Conservation (phyloP, 2,797 vertebrate genomes). For the Gymnoscopelus microlampas region DNA sequence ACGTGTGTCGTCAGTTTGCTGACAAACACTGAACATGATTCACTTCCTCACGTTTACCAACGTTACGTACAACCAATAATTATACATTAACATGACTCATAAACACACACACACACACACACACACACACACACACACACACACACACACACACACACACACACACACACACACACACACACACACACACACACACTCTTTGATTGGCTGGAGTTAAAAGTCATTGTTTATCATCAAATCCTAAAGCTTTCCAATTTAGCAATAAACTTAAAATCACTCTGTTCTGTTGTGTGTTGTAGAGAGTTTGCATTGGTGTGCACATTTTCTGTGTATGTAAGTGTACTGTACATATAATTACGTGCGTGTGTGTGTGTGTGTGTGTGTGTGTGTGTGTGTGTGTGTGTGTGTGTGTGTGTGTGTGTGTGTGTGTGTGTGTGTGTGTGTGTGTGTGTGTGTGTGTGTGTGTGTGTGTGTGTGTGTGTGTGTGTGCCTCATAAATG, state of each 20-base stretch:
- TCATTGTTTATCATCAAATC: conserved; percentile 34
- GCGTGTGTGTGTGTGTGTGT: conserved; percentile 1
- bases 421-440: conserved; percentile 4
- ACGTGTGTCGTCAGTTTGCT: background rate
- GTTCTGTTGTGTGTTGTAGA: no score
- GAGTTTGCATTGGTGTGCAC: no score
- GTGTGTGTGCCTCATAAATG: background rate
- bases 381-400: background rate
- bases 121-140: background rate
- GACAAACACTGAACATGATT: background rate
- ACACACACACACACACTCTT: no score
- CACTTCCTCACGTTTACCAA: background rate
- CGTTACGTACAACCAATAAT: background rate
- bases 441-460: conserved; percentile 1
- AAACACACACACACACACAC: background rate
- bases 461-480: background rate
- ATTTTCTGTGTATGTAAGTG: conserved; percentile 5
- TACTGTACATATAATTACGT: background rate
- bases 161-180: no score
- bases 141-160: background rate
- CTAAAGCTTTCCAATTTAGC: conserved; percentile 7
- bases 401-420: background rate
- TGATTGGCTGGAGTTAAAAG: conserved; percentile 7
- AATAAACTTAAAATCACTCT: conserved; percentile 33
- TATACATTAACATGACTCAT: background rate